phyloP scores from a whole-genome alignment of 1,140 invertebrate species.

The Heliconius himera region DNA sequence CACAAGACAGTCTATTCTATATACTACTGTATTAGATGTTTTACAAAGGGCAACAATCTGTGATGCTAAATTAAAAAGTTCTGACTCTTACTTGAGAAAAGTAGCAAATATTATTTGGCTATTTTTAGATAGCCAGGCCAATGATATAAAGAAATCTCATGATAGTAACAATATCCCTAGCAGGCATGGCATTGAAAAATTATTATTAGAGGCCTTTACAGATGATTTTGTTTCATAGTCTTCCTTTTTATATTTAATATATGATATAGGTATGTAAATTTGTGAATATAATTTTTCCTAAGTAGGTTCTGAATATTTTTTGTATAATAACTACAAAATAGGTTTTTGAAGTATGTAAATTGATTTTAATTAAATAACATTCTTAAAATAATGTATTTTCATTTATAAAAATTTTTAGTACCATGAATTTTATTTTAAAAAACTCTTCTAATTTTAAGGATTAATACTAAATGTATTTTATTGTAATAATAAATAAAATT shows the following conservation, averaged over 20 bases:
- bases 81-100: slow-evolving; percentile 47
- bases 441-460: too few relatives aligned
- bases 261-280: not conserved
- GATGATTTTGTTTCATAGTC: slow-evolving; percentile 47
- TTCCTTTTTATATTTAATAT: not conserved
- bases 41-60: slow-evolving; percentile 53
- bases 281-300: not conserved
- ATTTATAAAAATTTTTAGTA: too few relatives aligned
- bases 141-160: slow-evolving; percentile 49
- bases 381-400: not conserved
- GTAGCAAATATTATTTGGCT: slow-evolving; percentile 44
- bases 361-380: not conserved
- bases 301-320: not conserved
- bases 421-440: too few relatives aligned
- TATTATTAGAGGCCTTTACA: slow-evolving; percentile 53
- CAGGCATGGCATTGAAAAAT: slow-evolving; percentile 52
- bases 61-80: slow-evolving; percentile 50
- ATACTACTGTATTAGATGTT: slow-evolving; percentile 70
- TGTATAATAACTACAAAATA: not conserved
- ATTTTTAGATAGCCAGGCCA: slow-evolving; percentile 39
- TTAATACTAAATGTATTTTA: too few relatives aligned
- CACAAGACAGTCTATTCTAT: slow-evolving; percentile 81
- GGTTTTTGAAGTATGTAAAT: not conserved
- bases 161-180: slow-evolving; percentile 46
- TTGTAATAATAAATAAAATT: too few relatives aligned